A percentile compares a stretch with the other conserved stretches of the same genome.
phyloP scores from a whole-genome alignment of 2,888 invertebrate genomes.

The Stenichneumon culpator region DNA sequence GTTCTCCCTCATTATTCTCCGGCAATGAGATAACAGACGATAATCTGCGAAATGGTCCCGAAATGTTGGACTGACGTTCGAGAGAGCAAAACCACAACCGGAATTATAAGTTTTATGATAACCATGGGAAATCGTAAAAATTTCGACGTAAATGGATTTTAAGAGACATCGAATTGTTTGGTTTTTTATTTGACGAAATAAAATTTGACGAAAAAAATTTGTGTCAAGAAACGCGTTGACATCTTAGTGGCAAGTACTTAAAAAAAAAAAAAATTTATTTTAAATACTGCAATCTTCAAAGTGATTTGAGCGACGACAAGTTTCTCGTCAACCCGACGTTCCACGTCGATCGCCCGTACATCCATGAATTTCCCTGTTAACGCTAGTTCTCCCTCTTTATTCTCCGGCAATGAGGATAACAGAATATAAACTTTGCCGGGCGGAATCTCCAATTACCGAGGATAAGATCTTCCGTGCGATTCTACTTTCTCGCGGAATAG shows the following conservation, averaged over 20 bases:
- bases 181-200: no score
- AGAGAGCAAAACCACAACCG: no score
- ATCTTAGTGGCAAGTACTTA: no score
- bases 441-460: conserved; percentile 49
- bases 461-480: conserved; percentile 57
- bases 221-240: no score
- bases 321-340: background rate
- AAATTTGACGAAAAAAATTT: no score
- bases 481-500: conserved; percentile 35
- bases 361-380: conserved; percentile 30
- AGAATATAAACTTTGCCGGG: conserved; percentile 54
- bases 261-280: background rate
- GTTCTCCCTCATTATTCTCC: conserved; percentile 29
- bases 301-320: background rate
- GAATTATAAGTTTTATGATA: no score
- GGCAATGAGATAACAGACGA: conserved; percentile 52
- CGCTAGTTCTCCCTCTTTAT: conserved; percentile 29
- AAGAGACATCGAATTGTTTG: no score
- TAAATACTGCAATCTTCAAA: background rate
- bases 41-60: conserved; percentile 24
- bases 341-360: conserved; percentile 7
- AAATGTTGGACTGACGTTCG: no score
- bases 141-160: no score
- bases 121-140: no score
- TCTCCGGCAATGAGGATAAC: conserved; percentile 51